Base-by-base conservation (phyloP, 2,797 vertebrate species). In the Philypnodon macrostomus region DNA sequence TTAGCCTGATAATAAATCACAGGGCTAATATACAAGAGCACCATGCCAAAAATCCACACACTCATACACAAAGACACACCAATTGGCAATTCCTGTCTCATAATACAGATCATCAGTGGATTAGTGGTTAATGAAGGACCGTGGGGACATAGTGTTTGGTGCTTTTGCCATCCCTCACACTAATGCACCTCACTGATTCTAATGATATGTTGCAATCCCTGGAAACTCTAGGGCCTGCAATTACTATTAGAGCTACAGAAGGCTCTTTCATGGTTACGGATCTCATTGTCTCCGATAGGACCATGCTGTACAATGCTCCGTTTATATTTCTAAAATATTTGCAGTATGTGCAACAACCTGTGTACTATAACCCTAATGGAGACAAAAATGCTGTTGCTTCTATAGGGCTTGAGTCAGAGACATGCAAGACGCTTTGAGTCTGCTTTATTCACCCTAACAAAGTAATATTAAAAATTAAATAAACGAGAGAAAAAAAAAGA, bases 1-100 rank as follows among this genome's bases (percentile, higher is more conserved):
- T 79, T 77, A 77, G 48, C 62, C 50, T 66, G 77, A 80, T 73
- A 70, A 85, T 83, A 84, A 84, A 87, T 85, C 85, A 79, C 68
- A 19, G 39, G 52, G 68, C 73, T 79, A 81, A 81, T 84, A 81
- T 70, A 70, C 45, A 10, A 30, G 33, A 76, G 58, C 48, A 13
- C 33, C 52, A 71, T 62, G 69, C 78, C 78, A 79, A 74, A 79
- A 76, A 63, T 27, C 40, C 33, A 9, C 15, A 42, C 41, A 17
- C 30, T 53, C 14, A 53, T 34, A 42, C 27, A 38, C 47, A 26
- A 45, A 18, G 34, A 12, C 17, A 45, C 38, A 29, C 7, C 10
- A 32, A 31, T 42, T 27, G 21, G 23, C 42, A 24, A 23, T 15
- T n/a, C 42, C 58, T 67, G 30, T 63, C 65, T 53, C 34, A 56